phyloP scores from a whole-genome alignment of 2,797 vertebrate genomes.

The Pachyuromys duprasi region DNA sequence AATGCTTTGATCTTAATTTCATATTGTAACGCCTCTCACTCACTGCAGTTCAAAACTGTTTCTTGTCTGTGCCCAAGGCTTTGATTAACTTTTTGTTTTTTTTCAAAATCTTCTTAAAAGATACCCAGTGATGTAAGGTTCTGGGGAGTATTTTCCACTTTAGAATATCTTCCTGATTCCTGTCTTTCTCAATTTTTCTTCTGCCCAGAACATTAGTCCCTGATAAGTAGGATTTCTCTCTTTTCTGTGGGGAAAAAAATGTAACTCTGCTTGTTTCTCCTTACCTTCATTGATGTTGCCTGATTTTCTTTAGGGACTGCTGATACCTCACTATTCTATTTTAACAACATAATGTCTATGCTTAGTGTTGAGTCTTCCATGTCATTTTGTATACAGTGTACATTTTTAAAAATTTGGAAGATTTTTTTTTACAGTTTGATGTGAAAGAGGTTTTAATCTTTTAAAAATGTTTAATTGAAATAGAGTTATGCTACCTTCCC shows the following conservation, averaged over 20 bases:
- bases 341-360: neutral
- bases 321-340: slow-evolving; percentile 11
- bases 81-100: neutral
- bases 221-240: neutral
- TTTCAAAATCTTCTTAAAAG: neutral
- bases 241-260: neutral
- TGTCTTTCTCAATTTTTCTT: neutral
- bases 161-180: neutral
- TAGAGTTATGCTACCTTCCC: neutral
- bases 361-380: neutral
- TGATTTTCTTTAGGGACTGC: neutral
- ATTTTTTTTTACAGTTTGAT: neutral
- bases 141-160: neutral
- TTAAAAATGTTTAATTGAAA: neutral
- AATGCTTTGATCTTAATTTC: slow-evolving; percentile 13
- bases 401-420: neutral
- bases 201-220: neutral
- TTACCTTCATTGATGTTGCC: neutral
- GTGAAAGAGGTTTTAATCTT: neutral
- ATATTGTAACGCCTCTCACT: slow-evolving; percentile 25
- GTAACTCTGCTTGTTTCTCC: neutral
- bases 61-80: neutral
- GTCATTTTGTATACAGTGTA: neutral
- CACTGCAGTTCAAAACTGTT: neutral
- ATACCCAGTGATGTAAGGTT: neutral